Base-by-base conservation (phyloP, 2,797 vertebrate genomes). In the Premnoplex brunnescens region DNA sequence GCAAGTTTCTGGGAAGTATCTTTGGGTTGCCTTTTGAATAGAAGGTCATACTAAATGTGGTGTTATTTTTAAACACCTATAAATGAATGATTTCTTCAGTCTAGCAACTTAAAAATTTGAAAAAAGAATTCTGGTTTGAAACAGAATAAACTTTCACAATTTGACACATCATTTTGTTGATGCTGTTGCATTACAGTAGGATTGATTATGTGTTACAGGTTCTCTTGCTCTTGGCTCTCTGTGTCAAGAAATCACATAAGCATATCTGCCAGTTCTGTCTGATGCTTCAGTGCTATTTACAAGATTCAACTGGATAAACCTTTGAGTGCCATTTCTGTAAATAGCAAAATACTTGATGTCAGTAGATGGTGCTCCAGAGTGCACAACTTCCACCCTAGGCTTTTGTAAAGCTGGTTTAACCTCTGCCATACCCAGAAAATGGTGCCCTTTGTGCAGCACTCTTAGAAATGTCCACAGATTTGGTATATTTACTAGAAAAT, bases 301-400 rank as follows among this genome's bases (percentile, higher is more conserved):
- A 62, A 77, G 62, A 46, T 30, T 67, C 37, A 43, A 0, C 6
- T 34, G 21, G 39, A 27, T 43, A 19, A 26, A 54, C 14, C 44
- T 68, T 27, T 14, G 3, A 85, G 74, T 56, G 44, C 28, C 41
- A 34, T 71, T 88, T 73, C 44, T 74, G 56, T 28, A 43, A 85
- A 32, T 0, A 64, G 54, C 48, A 84, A 76, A 86, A 82, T 21
- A 32, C 36, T 32, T 60, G 30, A 18, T 66, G 79, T 58, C 73
- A 60, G 77, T 89, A 93, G 88, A 66, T 95, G 91, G 60, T 79
- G 63, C 74, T 87, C 26, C 4, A 71, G 77, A 91, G 67, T 67
- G 41, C 59, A 19, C 9, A 75, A 36, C 3, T 56, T 59, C 55
- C 34, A 36, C 48, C 27, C 28, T 32, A 41, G 43, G 16, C 20